Evolutionary conservation across 1,140 invertebrate species (phyloP).

Genomic region (Meloidogyne chitwoodi): DNA sequence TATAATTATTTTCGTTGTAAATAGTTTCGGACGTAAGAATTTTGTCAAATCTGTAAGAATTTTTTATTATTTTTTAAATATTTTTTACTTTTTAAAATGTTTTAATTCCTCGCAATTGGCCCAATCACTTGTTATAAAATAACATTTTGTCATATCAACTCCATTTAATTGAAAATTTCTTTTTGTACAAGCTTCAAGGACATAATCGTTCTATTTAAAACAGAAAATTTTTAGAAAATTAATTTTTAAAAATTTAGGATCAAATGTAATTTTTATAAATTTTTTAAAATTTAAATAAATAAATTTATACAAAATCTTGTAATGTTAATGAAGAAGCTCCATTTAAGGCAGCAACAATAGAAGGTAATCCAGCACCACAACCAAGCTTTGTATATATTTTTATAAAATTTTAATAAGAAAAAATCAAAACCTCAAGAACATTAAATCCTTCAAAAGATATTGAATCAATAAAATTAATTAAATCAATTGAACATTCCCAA

Average conservation of each 20-base stretch:
- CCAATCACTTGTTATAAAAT: conserved; percentile 8
- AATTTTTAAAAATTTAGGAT: neutral
- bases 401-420: neutral
- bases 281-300: neutral
- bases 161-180: conserved; percentile 25
- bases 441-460: conserved; percentile 18
- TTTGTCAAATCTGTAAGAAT: conserved; percentile 20
- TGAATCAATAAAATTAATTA: conserved; percentile 13
- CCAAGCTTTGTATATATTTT: conserved; percentile 24
- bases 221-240: conserved; percentile 13
- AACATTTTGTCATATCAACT: conserved; percentile 1
- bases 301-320: conserved; percentile 27
- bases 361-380: conserved; percentile 35
- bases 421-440: conserved; percentile 30
- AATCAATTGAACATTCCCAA: conserved; percentile 37
- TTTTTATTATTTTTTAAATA: neutral
- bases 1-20: conserved; percentile 35
- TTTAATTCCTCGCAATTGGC: neutral
- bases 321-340: conserved; percentile 22
- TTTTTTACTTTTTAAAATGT: neutral
- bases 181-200: conserved; percentile 25
- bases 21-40: conserved; percentile 37
- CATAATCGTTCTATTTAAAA: conserved; percentile 37
- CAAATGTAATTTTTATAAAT: neutral
- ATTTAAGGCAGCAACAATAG: conserved; percentile 23